Evolutionary conservation across 2,797 vertebrate species (phyloP).

Genomic region (Botia kubotai): DNA sequence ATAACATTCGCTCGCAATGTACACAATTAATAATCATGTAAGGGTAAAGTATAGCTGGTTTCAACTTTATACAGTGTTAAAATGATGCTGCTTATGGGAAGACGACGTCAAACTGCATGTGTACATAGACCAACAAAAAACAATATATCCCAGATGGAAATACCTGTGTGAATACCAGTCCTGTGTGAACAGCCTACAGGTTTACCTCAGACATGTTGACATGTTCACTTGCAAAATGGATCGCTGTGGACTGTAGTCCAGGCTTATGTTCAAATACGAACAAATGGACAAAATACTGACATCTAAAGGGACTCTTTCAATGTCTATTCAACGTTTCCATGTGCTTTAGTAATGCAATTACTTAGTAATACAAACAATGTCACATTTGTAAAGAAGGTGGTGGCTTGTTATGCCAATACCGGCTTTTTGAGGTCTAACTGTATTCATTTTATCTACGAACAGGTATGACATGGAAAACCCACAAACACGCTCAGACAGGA

Average conservation of each 20-base stretch:
- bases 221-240: too few species aligned
- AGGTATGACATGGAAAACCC: slow-evolving; percentile 4
- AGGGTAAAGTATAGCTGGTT: background rate
- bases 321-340: background rate
- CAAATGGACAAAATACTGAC: background rate
- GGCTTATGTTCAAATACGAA: background rate
- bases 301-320: background rate
- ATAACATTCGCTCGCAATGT: background rate
- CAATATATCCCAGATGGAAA: background rate
- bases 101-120: background rate
- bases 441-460: background rate
- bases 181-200: too few species aligned
- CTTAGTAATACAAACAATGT: background rate
- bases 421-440: slow-evolving; percentile 3
- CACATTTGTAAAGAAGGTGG: background rate
- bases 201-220: too few species aligned
- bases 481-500: slow-evolving; percentile 22
- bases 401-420: background rate
- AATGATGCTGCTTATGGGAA: background rate
- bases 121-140: background rate
- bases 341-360: background rate
- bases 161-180: too few species aligned
- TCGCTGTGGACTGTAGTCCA: too few species aligned
- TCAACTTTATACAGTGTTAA: background rate
- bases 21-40: background rate